Evolutionary conservation across 1,140 invertebrate species (phyloP).

Genomic region (Drosophila dunni): DNA sequence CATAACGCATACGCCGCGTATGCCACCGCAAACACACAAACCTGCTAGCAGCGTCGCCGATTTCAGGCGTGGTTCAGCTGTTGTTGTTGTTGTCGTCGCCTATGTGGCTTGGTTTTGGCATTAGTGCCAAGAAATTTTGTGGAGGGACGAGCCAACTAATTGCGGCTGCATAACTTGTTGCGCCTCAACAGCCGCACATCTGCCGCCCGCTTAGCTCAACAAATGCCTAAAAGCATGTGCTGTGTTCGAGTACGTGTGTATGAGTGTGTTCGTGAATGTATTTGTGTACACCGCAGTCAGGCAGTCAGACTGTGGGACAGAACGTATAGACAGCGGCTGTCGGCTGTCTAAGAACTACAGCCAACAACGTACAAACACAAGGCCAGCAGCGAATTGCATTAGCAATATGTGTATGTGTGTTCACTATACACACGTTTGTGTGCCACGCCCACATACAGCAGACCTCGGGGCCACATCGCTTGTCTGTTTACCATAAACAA

Average conservation of each 20-base stretch:
- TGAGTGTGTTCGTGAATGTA: slow-evolving; percentile 26
- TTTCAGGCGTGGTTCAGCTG: slow-evolving; percentile 7
- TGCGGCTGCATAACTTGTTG: slow-evolving; percentile 81
- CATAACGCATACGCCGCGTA: slow-evolving; percentile 56
- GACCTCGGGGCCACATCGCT: slow-evolving; percentile 64
- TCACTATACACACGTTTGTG: background rate
- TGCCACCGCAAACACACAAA: slow-evolving; percentile 24
- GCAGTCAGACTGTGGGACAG: slow-evolving; percentile 42
- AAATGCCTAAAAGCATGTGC: slow-evolving; percentile 18
- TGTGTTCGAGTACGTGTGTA: slow-evolving; percentile 4
- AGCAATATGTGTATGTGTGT: slow-evolving; percentile 24
- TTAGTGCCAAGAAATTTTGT: slow-evolving; percentile 78
- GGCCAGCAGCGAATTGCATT: slow-evolving; percentile 72
- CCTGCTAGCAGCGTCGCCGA: slow-evolving; percentile 24
- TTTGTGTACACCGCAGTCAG: slow-evolving; percentile 52
- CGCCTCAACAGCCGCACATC: slow-evolving; percentile 43
- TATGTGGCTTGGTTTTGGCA: slow-evolving; percentile 76
- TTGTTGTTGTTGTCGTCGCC: slow-evolving; percentile 26
- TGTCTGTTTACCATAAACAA: slow-evolving; percentile 76
- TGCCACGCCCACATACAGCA: slow-evolving; percentile 20
- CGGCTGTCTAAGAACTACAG: slow-evolving; percentile 69
- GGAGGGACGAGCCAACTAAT: slow-evolving; percentile 73
- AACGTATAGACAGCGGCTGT: slow-evolving; percentile 51
- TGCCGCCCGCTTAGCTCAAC: slow-evolving; percentile 33
- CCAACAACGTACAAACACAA: slow-evolving; percentile 54